Evolutionary conservation across 2,888 invertebrate species (phyloP).

Genomic region (Timandra comae): DNA sequence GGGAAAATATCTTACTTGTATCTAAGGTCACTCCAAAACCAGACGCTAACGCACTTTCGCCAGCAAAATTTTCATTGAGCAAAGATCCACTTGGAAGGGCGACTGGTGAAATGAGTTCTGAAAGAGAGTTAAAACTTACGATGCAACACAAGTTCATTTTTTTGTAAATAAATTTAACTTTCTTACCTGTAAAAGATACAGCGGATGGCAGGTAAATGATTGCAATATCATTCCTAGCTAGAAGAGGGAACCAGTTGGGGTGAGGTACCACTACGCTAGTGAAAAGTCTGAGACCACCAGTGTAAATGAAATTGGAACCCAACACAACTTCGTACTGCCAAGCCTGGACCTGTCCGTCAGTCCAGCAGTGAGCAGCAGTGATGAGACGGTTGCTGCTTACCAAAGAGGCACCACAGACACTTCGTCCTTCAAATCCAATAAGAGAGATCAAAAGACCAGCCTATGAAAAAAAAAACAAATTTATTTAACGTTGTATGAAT

Average conservation of each 20-base stretch:
- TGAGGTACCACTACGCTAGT: slow-evolving; percentile 34
- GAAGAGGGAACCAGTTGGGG: slow-evolving; percentile 32
- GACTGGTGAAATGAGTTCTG: slow-evolving; percentile 23
- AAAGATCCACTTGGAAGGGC: slow-evolving; percentile 28
- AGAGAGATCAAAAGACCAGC: slow-evolving; percentile 31
- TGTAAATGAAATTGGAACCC: slow-evolving; percentile 38
- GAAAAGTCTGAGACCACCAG: slow-evolving; percentile 38
- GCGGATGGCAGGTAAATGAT: slow-evolving; percentile 26
- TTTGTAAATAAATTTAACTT: neutral
- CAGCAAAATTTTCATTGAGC: slow-evolving; percentile 24
- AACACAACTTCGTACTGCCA: slow-evolving; percentile 40
- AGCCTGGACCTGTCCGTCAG: slow-evolving; percentile 39
- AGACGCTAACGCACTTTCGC: slow-evolving; percentile 25
- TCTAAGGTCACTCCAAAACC: slow-evolving; percentile 32
- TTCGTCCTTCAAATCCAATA: slow-evolving; percentile 13
- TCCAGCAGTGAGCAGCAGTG: slow-evolving; percentile 48
- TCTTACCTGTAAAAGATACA: slow-evolving; percentile 28
- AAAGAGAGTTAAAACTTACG: no score
- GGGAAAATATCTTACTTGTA: slow-evolving; percentile 8
- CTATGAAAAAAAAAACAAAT: slow-evolving; percentile 22
- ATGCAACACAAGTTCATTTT: neutral
- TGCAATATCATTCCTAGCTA: slow-evolving; percentile 42
- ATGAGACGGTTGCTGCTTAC: slow-evolving; percentile 26
- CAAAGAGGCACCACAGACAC: slow-evolving; percentile 44
- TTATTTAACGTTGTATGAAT: no score